Evolutionary conservation across 2,888 invertebrate genomes (phyloP).

Genomic region (Oegoconia quadripuncta): DNA sequence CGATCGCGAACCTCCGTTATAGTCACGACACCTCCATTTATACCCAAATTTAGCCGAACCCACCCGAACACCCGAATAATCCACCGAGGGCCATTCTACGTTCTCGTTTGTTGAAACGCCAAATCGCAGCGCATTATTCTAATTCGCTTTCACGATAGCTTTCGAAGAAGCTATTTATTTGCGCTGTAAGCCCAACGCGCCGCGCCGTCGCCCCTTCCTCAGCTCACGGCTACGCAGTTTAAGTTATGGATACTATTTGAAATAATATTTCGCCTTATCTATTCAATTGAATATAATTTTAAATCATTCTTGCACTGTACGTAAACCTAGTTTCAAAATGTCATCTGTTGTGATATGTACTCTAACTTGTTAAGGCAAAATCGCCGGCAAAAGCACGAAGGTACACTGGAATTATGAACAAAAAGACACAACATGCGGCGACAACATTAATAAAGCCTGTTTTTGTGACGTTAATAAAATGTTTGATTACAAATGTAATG

Average conservation of each 20-base stretch:
- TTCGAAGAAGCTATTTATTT: conserved; percentile 75
- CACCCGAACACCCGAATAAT: conserved; percentile 64
- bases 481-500: conserved; percentile 24
- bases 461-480: conserved; percentile 16
- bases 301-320: no score
- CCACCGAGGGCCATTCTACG: conserved; percentile 70
- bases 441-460: conserved; percentile 7
- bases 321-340: no score
- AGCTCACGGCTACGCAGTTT: conserved; percentile 35
- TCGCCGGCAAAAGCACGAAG: no score
- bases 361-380: no score
- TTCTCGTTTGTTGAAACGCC: conserved; percentile 74
- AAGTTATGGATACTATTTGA: conserved; percentile 35
- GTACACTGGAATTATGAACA: background rate
- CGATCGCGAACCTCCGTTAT: conserved; percentile 41
- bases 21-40: conserved; percentile 67
- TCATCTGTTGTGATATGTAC: no score
- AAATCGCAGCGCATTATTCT: conserved; percentile 77
- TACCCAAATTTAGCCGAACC: conserved; percentile 65
- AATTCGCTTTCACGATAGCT: conserved; percentile 74
- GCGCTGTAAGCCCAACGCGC: conserved; percentile 57
- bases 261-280: conserved; percentile 22
- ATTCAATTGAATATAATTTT: no score
- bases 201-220: conserved; percentile 11
- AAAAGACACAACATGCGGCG: background rate